phyloP scores from a whole-genome alignment of 1,140 invertebrate genomes.

The Oncopodura yosiiana region DNA sequence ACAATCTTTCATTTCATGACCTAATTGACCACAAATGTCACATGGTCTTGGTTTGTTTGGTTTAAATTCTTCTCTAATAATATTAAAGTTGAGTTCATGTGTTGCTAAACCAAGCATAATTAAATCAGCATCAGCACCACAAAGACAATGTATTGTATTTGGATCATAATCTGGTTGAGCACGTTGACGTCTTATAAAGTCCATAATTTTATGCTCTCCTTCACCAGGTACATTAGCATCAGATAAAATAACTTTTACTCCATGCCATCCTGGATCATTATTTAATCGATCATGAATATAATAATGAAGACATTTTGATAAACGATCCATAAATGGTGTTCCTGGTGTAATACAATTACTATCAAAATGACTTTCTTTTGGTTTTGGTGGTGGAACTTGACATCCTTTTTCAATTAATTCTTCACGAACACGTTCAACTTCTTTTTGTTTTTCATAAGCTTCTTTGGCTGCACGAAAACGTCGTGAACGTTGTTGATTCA shows the following conservation, averaged over 20 bases:
- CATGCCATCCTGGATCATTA: slow-evolving; percentile 89
- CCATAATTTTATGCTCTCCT: slow-evolving; percentile 99
- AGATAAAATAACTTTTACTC: slow-evolving; percentile 90
- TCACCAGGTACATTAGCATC: slow-evolving; percentile 98
- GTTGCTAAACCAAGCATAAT: slow-evolving; percentile 97
- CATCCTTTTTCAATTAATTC: slow-evolving; percentile 66
- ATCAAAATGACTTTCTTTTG: slow-evolving; percentile 88
- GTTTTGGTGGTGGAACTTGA: slow-evolving; percentile 77
- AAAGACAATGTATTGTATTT: slow-evolving; percentile 93
- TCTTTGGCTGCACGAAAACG: slow-evolving; percentile 96
- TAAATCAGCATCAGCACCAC: slow-evolving; percentile 97
- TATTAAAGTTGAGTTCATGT: slow-evolving; percentile 97
- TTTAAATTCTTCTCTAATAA: slow-evolving; percentile 96
- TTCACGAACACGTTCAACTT: slow-evolving; percentile 66
- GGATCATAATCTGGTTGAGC: slow-evolving; percentile 93
- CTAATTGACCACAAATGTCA: slow-evolving; percentile 88
- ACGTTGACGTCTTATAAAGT: slow-evolving; percentile 91
- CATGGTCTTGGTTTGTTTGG: slow-evolving; percentile 93
- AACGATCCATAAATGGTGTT: slow-evolving; percentile 93
- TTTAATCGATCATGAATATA: slow-evolving; percentile 92
- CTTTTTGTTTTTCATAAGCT: slow-evolving; percentile 74
- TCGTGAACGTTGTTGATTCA: slow-evolving; percentile 98
- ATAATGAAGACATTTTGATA: slow-evolving; percentile 89
- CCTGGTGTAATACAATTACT: slow-evolving; percentile 98
- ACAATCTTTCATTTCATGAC: slow-evolving; percentile 95